phyloP scores from a whole-genome alignment of 2,888 invertebrate species.

The Chloroclystis v-ata region DNA sequence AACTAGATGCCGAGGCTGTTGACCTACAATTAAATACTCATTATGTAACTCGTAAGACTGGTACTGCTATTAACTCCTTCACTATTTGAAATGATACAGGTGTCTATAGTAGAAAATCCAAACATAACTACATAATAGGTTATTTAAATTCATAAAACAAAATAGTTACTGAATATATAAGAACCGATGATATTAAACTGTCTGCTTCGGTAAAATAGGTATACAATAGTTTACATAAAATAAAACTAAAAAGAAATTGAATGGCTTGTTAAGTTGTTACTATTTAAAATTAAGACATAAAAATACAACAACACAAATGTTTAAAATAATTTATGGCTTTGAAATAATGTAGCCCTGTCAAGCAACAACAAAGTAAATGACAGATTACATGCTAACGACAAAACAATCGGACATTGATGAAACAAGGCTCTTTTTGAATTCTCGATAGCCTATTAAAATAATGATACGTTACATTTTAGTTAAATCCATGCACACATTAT shows the following conservation, averaged over 20 bases:
- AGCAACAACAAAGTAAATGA: slow-evolving; percentile 1
- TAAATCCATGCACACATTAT: slow-evolving; percentile 37
- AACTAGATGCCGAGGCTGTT: slow-evolving; percentile 42
- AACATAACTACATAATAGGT: not conserved
- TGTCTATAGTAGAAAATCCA: not conserved
- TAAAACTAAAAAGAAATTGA: no score
- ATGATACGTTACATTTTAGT: slow-evolving; percentile 57
- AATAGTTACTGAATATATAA: no score
- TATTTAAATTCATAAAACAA: no score
- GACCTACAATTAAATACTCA: slow-evolving; percentile 60
- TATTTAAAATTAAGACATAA: not conserved
- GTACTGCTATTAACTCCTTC: slow-evolving; percentile 21
- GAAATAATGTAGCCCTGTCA: not conserved
- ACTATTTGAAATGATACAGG: slow-evolving; percentile 40
- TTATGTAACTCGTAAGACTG: slow-evolving; percentile 44
- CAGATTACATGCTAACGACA: slow-evolving; percentile 3
- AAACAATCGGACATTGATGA: slow-evolving; percentile 21
- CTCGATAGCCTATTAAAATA: slow-evolving; percentile 49
- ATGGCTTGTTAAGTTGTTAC: no score
- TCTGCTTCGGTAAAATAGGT: no score
- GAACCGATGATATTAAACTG: no score
- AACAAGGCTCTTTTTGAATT: slow-evolving; percentile 45
- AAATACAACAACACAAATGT: not conserved
- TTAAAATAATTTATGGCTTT: not conserved
- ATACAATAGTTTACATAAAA: no score